Evolutionary conservation across 2,113 vertebrate genomes (phyloP), one percentile per base, ranked within the genome.

Genomic region (Pelvicachromis taeniatus): DNA sequence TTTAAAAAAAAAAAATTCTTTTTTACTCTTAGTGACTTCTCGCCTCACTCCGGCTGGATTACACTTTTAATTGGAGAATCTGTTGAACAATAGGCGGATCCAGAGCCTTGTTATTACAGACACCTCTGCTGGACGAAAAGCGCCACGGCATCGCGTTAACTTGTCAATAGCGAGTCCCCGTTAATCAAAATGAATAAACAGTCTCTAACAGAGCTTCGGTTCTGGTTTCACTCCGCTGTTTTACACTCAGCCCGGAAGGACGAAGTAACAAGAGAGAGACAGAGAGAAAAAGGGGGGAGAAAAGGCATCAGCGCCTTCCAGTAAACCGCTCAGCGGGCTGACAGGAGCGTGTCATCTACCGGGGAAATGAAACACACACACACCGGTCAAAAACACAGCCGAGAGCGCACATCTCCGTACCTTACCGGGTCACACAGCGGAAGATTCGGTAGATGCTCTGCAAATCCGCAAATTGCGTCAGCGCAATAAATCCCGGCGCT

Each of bases 51-150:
- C 17, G 17, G 26, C 45, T 31, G 26, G 42, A n/a, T 75, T 52
- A 86, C 19, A 65, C 84, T 86, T 86, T 77, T 45, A 54, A 75
- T 59, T 42, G 59, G n/a, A 65, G 23, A 82, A 82, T 77, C 68
- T 26, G 79, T 75, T 63, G 48, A 68, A 78, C 45, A 80, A 63
- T 16, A 80, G 31, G 26, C 14, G 8, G 19, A 21, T 55, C 53
- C 42, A 9, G 31, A 85, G 48, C 65, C 59, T 40, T 53, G 31
- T 33, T 29, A 63, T 75, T 59, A 7, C 35, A 11, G 21, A 38
- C 78, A 61, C 38, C 78, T 23, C 63, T 80, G 14, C 6, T 38
- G 56, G 33, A 52, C 53, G 11, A 40, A 75, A 35, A 63, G 40
- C 19, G 21, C 23, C 42, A 33, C 23, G n/a, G 14, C 45, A 9